A percentile compares a stretch with the other conserved stretches of the same genome.
Evolutionary conservation across 1,140 invertebrate species (phyloP).

Genomic region (Caenorhabditis remanei): DNA sequence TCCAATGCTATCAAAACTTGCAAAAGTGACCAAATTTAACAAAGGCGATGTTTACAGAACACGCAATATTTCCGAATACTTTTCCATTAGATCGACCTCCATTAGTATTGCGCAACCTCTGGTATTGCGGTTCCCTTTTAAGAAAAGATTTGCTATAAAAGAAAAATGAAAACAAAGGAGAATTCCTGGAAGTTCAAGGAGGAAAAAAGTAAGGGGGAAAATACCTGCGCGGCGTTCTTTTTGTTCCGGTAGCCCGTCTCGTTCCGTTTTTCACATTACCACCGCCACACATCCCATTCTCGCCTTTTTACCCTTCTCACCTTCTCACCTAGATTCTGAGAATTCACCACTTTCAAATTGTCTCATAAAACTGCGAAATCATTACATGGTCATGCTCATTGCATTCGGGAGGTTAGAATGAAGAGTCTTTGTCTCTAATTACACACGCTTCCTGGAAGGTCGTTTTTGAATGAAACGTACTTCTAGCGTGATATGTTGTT

Average conservation of each 20-base stretch:
- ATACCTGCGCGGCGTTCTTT: not conserved
- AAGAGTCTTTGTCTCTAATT: conserved; percentile 36
- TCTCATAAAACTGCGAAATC: conserved; percentile 46
- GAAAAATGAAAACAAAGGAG: not conserved
- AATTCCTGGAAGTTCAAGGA: conserved; percentile 30
- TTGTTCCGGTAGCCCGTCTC: conserved; percentile 27
- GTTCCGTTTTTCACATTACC: conserved; percentile 49
- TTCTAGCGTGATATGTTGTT: conserved; percentile 48
- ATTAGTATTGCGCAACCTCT: not conserved
- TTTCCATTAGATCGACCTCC: conserved; percentile 36
- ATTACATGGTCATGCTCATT: conserved; percentile 53
- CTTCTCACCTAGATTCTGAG: conserved; percentile 6
- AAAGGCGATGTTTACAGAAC: conserved; percentile 28
- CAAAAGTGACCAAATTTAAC: conserved; percentile 26
- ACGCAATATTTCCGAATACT: not conserved
- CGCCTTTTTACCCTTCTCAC: conserved; percentile 28
- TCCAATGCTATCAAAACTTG: conserved; percentile 10
- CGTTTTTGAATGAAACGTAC: conserved; percentile 43
- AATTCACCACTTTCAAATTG: conserved; percentile 5
- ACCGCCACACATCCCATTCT: conserved; percentile 15
- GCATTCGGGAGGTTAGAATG: not conserved
- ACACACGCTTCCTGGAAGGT: conserved; percentile 32
- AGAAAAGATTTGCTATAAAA: not conserved
- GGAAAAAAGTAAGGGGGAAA: not conserved
- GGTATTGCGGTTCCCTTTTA: not conserved